A percentile compares a stretch with the other conserved stretches of the same genome.
phyloP scores from a whole-genome alignment of 1,140 invertebrate species.

The Bombus huntii region DNA sequence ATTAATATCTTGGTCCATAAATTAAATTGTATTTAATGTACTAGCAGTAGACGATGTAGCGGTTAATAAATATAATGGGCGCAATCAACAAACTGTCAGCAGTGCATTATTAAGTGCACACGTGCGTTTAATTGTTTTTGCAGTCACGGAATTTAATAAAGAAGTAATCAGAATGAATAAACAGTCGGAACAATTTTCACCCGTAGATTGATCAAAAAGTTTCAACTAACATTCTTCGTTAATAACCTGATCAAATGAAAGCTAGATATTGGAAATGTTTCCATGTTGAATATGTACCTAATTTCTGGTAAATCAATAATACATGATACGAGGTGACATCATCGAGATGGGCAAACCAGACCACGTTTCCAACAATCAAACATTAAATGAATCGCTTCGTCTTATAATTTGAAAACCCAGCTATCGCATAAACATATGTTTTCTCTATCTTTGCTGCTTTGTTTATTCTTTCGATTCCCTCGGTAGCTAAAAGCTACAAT shows the following conservation, averaged over 20 bases:
- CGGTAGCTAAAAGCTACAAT: background rate
- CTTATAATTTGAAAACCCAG: background rate
- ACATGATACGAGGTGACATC: background rate
- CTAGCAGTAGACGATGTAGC: too few relatives aligned
- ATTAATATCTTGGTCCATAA: background rate
- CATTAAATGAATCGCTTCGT: background rate
- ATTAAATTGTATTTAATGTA: background rate
- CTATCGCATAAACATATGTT: background rate
- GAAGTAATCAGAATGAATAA: background rate
- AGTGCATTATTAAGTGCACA: background rate
- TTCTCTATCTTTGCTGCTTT: background rate
- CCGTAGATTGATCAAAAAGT: background rate
- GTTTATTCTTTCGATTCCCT: background rate
- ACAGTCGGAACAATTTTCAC: background rate
- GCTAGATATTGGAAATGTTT: too few relatives aligned
- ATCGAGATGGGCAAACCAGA: conserved; percentile 4
- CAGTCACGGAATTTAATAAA: background rate
- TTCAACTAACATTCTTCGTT: background rate
- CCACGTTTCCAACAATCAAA: background rate
- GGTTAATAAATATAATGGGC: background rate
- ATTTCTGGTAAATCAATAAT: background rate
- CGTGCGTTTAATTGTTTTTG: background rate
- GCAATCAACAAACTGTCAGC: background rate
- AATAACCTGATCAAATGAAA: too few relatives aligned
- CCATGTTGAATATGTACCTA: background rate